A percentile compares a stretch with the other conserved stretches of the same genome.
phyloP scores from a whole-genome alignment of 2,888 invertebrate species.

The Azorinus chamasolen region DNA sequence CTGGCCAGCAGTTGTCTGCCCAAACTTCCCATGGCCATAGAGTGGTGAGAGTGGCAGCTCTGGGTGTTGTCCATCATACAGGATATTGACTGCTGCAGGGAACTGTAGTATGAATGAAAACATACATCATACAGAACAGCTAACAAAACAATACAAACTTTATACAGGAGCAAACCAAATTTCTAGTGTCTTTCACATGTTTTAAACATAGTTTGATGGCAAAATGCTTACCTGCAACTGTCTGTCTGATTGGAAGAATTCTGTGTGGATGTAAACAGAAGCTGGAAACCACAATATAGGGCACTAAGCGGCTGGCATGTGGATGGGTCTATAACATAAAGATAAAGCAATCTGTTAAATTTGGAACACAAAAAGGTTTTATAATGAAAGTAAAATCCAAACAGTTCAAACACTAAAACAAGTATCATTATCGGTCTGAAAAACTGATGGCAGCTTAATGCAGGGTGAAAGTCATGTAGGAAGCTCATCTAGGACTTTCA shows the following conservation, averaged over 20 bases:
- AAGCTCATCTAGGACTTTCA: no score
- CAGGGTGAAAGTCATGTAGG: no score
- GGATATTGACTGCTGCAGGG: slow-evolving; percentile 33
- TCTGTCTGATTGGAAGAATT: slow-evolving; percentile 27
- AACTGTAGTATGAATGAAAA: slow-evolving; percentile 18
- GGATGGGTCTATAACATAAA: slow-evolving; percentile 31
- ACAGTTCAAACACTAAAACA: no score
- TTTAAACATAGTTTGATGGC: no score
- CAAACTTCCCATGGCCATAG: slow-evolving; percentile 25
- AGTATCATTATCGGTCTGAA: no score
- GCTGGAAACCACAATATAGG: slow-evolving; percentile 54
- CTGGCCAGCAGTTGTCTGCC: slow-evolving; percentile 39
- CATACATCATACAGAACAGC: background rate
- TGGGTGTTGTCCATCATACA: slow-evolving; percentile 45
- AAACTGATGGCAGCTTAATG: no score
- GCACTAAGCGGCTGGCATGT: slow-evolving; percentile 45
- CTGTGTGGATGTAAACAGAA: slow-evolving; percentile 31
- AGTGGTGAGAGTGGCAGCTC: slow-evolving; percentile 18
- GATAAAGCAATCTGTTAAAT: background rate
- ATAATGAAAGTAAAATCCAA: no score
- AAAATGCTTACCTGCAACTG: slow-evolving; percentile 52
- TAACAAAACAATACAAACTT: no score
- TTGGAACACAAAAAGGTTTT: no score
- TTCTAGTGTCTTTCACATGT: no score
- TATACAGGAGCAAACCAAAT: no score